Conservation (phyloP, 2,113 vertebrate species). For the Eulemur rufifrons region DNA sequence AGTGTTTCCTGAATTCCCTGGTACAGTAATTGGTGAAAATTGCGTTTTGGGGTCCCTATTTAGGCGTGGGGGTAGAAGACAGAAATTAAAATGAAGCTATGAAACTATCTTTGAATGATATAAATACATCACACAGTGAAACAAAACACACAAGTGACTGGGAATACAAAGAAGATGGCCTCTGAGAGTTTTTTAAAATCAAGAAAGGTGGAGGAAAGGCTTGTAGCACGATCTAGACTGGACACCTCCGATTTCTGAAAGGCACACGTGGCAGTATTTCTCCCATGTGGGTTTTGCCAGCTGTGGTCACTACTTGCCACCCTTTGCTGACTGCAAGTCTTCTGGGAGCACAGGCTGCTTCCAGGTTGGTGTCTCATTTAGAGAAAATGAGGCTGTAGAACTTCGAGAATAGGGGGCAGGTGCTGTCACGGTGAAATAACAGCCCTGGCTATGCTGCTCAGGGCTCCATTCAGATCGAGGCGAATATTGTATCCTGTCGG, state of each 20-base stretch:
- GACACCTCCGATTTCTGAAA: background rate
- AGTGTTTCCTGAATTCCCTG: constrained; percentile 8
- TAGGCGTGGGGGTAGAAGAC: background rate
- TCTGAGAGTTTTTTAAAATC: background rate
- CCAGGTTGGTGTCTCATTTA: background rate
- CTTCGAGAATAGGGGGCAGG: background rate
- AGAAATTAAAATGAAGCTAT: background rate
- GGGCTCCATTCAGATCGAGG: background rate
- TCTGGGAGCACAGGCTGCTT: background rate
- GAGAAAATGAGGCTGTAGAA: background rate
- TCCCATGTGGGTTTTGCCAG: background rate
- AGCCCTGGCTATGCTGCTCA: rapidly evolving
- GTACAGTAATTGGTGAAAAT: background rate
- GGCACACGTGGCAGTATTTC: background rate
- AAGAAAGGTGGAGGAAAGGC: background rate
- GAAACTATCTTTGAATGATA: background rate
- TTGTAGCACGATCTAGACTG: background rate
- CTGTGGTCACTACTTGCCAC: background rate
- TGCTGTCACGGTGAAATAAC: background rate
- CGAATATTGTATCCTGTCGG: background rate
- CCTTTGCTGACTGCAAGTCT: too few species aligned
- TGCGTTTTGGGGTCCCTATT: background rate
- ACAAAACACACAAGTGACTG: background rate
- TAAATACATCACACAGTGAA: background rate
- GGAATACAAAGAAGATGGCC: background rate